Evolutionary conservation across 1,140 invertebrate genomes (phyloP).

Genomic region (Ridgeia piscesae): DNA sequence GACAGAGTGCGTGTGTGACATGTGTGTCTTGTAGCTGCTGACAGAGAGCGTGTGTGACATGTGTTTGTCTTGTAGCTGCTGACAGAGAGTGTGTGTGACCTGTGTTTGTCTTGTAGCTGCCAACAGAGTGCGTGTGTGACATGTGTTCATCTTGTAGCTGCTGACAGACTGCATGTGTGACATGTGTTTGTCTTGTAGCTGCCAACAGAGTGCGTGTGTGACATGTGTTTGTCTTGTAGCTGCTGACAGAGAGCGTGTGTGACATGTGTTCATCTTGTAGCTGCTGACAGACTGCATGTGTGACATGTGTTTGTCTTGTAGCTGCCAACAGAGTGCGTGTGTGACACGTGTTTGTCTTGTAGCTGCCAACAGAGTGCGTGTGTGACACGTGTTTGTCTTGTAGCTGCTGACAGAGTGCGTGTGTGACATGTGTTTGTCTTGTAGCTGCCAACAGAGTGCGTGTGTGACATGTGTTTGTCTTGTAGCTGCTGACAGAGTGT

Average conservation of each 20-base stretch:
- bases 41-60: slow-evolving; percentile 50
- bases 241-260: slow-evolving; percentile 51
- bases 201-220: slow-evolving; percentile 43
- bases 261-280: not conserved
- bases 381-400: not conserved
- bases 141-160: not conserved
- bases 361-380: too few relatives aligned
- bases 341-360: too few relatives aligned
- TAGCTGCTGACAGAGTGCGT: not conserved
- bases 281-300: slow-evolving; percentile 30
- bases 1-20: slow-evolving; percentile 42
- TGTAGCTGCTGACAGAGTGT: slow-evolving; percentile 58
- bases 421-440: slow-evolving; percentile 56
- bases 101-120: too few relatives aligned
- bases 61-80: slow-evolving; percentile 62
- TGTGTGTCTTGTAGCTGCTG: slow-evolving; percentile 47
- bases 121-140: too few relatives aligned
- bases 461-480: slow-evolving; percentile 60
- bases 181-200: slow-evolving; percentile 51
- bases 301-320: slow-evolving; percentile 61
- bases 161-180: slow-evolving; percentile 36
- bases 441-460: too few relatives aligned
- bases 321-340: slow-evolving; percentile 53
- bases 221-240: slow-evolving; percentile 60
- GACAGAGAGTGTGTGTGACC: slow-evolving; percentile 37